A percentile compares a stretch with the other conserved stretches of the same genome.
Evolutionary conservation across 2,797 vertebrate genomes (phyloP).

Genomic region (Chelidonichthys spinosus): DNA sequence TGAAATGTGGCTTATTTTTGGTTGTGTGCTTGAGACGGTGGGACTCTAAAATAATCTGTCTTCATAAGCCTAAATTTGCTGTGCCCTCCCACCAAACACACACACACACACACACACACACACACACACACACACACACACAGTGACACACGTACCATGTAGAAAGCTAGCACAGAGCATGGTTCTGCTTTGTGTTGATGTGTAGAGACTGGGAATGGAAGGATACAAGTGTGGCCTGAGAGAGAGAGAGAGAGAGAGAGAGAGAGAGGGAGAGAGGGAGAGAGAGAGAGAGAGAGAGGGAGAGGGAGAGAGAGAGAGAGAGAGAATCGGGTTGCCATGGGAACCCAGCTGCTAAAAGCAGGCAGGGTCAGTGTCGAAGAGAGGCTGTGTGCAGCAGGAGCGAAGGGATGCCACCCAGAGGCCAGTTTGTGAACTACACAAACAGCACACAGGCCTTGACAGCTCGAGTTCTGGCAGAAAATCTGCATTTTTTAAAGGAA

Average conservation of each 20-base stretch:
- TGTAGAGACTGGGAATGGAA: constrained; percentile 77
- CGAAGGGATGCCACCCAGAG: constrained; percentile 74
- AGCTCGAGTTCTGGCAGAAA: background rate
- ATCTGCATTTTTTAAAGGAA: background rate
- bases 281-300: constrained; percentile 18
- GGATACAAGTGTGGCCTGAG: constrained; percentile 73
- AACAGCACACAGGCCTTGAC: constrained; percentile 47
- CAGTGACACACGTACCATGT: constrained; percentile 40
- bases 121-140: constrained; percentile 25
- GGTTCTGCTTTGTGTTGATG: constrained; percentile 62
- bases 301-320: constrained; percentile 11
- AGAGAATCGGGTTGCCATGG: constrained; percentile 81
- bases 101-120: constrained; percentile 5
- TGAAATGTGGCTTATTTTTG: constrained; percentile 49
- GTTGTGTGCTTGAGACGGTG: constrained; percentile 42
- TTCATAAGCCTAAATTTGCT: constrained; percentile 48
- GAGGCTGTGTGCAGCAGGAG: constrained; percentile 62
- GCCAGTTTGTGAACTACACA: constrained; percentile 58
- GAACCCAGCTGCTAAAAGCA: constrained; percentile 84
- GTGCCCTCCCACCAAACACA: constrained; percentile 44
- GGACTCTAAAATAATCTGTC: constrained; percentile 45
- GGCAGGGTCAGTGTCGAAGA: constrained; percentile 77
- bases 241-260: constrained; percentile 53
- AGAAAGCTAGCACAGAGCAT: constrained; percentile 40
- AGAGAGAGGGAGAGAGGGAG: constrained; percentile 24